Percentiles rank a stretch among this genome's conserved stretches.
phyloP scores from a whole-genome alignment of 2,888 invertebrate species.

The Poecilus cupreus region DNA sequence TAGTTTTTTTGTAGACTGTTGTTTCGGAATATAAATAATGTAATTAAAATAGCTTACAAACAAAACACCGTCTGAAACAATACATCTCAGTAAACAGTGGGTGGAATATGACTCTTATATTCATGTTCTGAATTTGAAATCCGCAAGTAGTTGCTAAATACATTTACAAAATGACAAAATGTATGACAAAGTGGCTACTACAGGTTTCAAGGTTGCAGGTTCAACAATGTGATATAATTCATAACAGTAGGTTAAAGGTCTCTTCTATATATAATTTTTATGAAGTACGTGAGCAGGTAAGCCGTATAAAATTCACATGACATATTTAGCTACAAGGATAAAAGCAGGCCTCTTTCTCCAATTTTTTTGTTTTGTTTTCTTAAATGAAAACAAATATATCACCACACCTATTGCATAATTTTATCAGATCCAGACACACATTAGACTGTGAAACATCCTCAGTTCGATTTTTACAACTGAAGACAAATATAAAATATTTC shows the following conservation, averaged over 20 bases:
- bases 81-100: slow-evolving; percentile 3
- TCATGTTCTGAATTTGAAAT: slow-evolving; percentile 16
- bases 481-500: no score
- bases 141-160: slow-evolving; percentile 3
- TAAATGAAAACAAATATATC: neutral
- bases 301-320: slow-evolving; percentile 3
- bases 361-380: slow-evolving; percentile 4
- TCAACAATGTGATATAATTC: slow-evolving; percentile 34
- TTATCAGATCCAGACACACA: no score
- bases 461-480: no score
- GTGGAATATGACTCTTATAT: slow-evolving; percentile 14
- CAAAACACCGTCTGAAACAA: slow-evolving; percentile 28
- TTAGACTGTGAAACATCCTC: no score
- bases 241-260: slow-evolving; percentile 40
- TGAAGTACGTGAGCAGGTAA: slow-evolving; percentile 9
- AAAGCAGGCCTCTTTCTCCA: neutral
- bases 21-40: slow-evolving; percentile 36
- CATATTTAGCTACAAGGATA: slow-evolving; percentile 8
- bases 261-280: neutral
- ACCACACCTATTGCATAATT: no score
- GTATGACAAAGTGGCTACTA: slow-evolving; percentile 17
- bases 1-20: neutral
- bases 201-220: slow-evolving; percentile 10
- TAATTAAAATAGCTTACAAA: slow-evolving; percentile 36
- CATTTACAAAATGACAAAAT: slow-evolving; percentile 15